Conservation (phyloP, 2,113 vertebrate species). For the Callionymus lyra region DNA sequence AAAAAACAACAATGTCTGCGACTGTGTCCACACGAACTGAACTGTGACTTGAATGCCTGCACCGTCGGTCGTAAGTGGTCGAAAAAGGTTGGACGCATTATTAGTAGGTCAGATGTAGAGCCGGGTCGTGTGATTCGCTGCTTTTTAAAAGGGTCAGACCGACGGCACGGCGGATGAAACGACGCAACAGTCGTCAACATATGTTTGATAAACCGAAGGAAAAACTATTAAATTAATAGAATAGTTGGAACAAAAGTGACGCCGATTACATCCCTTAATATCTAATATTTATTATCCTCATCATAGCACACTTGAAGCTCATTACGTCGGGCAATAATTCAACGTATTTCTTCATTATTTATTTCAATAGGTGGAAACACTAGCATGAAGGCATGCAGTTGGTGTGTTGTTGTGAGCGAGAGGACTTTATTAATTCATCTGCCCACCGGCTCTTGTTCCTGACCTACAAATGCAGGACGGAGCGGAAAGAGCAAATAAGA, state of each 20-base stretch:
- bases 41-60: slow-evolving; percentile 18
- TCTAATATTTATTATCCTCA: too few relatives aligned
- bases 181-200: background rate
- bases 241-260: too few relatives aligned
- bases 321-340: too few relatives aligned
- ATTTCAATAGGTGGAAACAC: background rate
- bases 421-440: slow-evolving; percentile 6
- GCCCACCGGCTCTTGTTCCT: slow-evolving; percentile 13
- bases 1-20: slow-evolving; percentile 2
- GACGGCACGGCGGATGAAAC: background rate
- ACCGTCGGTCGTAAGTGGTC: background rate
- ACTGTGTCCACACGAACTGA: slow-evolving; percentile 4
- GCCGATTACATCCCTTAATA: background rate
- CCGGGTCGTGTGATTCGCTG: background rate
- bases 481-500: slow-evolving; percentile 25
- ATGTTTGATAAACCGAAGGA: too few relatives aligned
- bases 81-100: too few relatives aligned
- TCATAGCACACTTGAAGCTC: too few relatives aligned
- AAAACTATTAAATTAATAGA: too few relatives aligned
- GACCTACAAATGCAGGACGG: slow-evolving; percentile 41
- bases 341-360: background rate
- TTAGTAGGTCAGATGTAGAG: too few relatives aligned
- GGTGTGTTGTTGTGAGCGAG: background rate
- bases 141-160: background rate
- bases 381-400: background rate